phyloP scores from a whole-genome alignment of 2,113 vertebrate species.

The Nerophis ophidion region DNA sequence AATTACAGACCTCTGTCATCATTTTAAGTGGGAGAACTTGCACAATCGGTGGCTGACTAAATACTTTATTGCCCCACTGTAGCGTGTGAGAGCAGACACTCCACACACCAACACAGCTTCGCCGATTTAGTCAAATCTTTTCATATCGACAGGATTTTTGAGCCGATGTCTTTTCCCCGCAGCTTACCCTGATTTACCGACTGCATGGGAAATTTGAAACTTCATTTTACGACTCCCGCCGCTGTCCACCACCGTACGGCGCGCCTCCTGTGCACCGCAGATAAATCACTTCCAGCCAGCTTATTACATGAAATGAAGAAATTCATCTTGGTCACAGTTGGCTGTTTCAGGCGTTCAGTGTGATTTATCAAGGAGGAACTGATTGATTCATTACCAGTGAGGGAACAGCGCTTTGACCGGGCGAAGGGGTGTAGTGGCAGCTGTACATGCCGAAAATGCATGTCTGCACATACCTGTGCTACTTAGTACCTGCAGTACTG shows the following conservation, averaged over 20 bases:
- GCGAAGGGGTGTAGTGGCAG: slow-evolving; percentile 14
- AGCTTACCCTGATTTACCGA: slow-evolving; percentile 39
- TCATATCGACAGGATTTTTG: slow-evolving; percentile 35
- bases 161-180: slow-evolving; percentile 30
- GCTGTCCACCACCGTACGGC: slow-evolving; percentile 57
- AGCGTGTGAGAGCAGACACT: slow-evolving; percentile 11
- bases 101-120: neutral
- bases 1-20: too few relatives aligned
- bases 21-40: too few relatives aligned
- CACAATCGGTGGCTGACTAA: too few relatives aligned
- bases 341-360: slow-evolving; percentile 53
- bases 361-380: slow-evolving; percentile 64
- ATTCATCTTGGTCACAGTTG: slow-evolving; percentile 72
- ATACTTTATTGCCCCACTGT: too few relatives aligned
- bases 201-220: slow-evolving; percentile 52
- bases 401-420: slow-evolving; percentile 44
- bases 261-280: slow-evolving; percentile 34
- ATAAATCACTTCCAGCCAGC: slow-evolving; percentile 67
- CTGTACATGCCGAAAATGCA: slow-evolving; percentile 23
- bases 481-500: slow-evolving; percentile 17
- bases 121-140: slow-evolving; percentile 35
- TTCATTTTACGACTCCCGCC: slow-evolving; percentile 52
- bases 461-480: slow-evolving; percentile 21
- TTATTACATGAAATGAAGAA: slow-evolving; percentile 70
- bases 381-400: slow-evolving; percentile 73